Evolutionary conservation across 2,797 vertebrate genomes (phyloP), one percentile per base, ranked within the genome.

Genomic region (Odontamblyopus lacepedii): DNA sequence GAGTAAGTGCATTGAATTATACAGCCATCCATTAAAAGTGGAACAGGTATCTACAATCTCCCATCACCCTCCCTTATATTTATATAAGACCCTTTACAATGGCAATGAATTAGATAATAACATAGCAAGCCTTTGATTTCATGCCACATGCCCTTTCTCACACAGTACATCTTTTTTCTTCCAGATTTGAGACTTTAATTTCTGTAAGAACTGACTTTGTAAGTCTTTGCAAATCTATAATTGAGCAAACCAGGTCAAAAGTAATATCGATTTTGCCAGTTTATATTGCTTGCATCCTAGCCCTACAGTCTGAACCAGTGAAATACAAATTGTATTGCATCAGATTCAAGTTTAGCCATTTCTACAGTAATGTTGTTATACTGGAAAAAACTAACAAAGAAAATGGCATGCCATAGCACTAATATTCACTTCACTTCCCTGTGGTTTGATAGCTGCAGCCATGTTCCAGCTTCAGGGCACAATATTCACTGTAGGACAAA

Each of bases 21-120:
- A 72, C 56, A 26, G 61, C 60, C 65, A 57, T 30, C 11, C 27
- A 29, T 12, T 44, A 44, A 44, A 13, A 44, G 41, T 44, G 41
- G 41, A 13, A 44, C 3, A 44, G 41, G 41, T 13, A 27, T 53
- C 16, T 53, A 18, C 51, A 53, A 53, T 53, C 51, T 53, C 12
- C 41, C 2, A 13, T 44, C 41, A 13, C 11, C 12, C 41, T 44
- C 11, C 12, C 41, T 44, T 44, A 13, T 44, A 44, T 13, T 44
- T 44, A 44, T 44, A 12, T 44, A 44, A 44, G 41, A 44, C 11
- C 41, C 41, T 44, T 44, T 44, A 44, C 12, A 7, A 53, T 53
- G 51, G 51, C 19, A 51, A 51, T 51, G 74, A 84, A 69, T 78
- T 77, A 80, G 86, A 86, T 83, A 86, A 90, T 92, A 51, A 19